phyloP scores from a whole-genome alignment of 2,797 vertebrate species.

The Acanthurus leucopareius region DNA sequence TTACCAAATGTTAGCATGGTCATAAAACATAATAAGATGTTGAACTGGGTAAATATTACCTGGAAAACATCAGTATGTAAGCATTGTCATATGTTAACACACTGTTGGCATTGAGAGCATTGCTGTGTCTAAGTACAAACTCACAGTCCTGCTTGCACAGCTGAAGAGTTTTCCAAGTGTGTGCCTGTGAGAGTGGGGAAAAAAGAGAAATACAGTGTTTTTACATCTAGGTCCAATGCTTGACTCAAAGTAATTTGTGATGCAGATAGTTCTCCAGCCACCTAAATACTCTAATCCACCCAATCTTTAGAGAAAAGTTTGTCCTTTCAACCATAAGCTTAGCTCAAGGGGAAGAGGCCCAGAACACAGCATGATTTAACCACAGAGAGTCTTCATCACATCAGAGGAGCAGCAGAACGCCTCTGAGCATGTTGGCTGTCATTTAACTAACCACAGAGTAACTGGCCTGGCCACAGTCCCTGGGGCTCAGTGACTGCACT shows the following conservation, averaged over 20 bases:
- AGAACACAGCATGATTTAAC: constrained; percentile 25
- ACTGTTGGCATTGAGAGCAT: too few relatives aligned
- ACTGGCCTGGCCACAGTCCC: constrained; percentile 34
- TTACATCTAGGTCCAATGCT: background rate
- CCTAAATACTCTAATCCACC: background rate
- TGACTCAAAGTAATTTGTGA: background rate
- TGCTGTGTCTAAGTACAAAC: too few relatives aligned
- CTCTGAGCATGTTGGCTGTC: constrained; percentile 31
- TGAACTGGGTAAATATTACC: background rate
- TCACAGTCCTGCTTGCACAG: background rate
- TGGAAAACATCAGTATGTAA: background rate
- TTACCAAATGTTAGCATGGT: background rate
- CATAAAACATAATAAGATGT: background rate
- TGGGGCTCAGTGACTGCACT: constrained; percentile 17
- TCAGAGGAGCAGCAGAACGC: constrained; percentile 56
- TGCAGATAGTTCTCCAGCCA: constrained; percentile 8
- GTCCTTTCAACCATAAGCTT: constrained; percentile 30
- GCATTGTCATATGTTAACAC: background rate
- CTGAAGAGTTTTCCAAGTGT: too few relatives aligned
- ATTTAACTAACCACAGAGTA: constrained; percentile 49
- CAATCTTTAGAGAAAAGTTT: constrained; percentile 16
- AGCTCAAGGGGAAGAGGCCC: constrained; percentile 13
- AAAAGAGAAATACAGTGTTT: background rate
- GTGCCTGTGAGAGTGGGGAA: background rate
- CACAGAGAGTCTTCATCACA: constrained; percentile 23